These are phyloP conservation scores for Calliphora vicina DNA, from an alignment of 1,140 invertebrate genomes.

Conservation along the genomic window DNA sequence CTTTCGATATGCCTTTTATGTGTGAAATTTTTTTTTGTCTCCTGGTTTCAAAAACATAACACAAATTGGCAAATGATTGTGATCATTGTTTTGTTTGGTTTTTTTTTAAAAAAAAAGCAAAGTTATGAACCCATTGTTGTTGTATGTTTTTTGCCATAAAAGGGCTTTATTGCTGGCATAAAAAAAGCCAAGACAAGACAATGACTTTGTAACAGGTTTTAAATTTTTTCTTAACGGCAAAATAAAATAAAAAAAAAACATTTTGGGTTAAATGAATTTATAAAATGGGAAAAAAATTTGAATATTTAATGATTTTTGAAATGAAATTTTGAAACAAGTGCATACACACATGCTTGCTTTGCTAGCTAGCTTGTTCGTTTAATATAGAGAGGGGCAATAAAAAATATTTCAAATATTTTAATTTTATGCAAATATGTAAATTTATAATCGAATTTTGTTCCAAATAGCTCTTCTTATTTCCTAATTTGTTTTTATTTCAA, in stretches of 20 bases:
- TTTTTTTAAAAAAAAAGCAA: neutral
- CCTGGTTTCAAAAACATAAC: neutral
- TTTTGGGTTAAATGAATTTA: too few species aligned
- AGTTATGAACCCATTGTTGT: too few species aligned
- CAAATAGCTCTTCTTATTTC: neutral
- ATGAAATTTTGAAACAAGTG: neutral
- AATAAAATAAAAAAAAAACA: too few species aligned
- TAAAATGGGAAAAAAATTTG: too few species aligned
- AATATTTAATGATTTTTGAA: too few species aligned
- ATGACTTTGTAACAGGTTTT: too few species aligned
- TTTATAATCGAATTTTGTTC: neutral
- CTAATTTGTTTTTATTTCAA: neutral
- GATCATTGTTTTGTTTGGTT: neutral
- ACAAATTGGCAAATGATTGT: constrained; percentile 13
- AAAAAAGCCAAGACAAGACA: too few species aligned
- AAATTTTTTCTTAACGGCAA: too few species aligned
- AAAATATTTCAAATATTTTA: constrained; percentile 3
- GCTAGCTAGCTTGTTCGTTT: too few species aligned
- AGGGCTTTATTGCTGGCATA: too few species aligned
- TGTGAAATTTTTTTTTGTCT: neutral
- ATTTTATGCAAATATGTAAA: neutral
- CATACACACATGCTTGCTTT: neutral
- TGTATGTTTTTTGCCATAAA: too few species aligned
- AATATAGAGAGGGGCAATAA: neutral
- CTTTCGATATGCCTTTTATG: neutral